Base-by-base conservation (phyloP, 2,888 invertebrate genomes). In the Xestobium rufovillosum region DNA sequence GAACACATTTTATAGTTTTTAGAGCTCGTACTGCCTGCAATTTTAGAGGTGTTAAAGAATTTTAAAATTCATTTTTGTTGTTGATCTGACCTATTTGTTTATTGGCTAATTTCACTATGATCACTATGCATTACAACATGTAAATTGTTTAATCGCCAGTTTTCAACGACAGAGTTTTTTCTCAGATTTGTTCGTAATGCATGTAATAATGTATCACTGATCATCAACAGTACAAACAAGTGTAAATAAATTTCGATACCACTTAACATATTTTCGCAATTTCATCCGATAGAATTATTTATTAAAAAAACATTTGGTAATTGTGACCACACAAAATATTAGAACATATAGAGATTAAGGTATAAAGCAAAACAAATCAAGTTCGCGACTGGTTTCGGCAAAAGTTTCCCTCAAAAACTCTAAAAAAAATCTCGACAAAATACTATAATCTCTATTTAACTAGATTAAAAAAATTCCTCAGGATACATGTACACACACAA, bases 401-500 rank as follows among this genome's bases (percentile, higher is more conserved):
- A 10, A 10, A 27, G 6, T n/a, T n/a, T n/a, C n/a, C n/a, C n/a
- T n/a, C n/a, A n/a, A n/a, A n/a, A n/a, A n/a, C n/a, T n/a, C n/a
- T n/a, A 39, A 33, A 30, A 19, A 8, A n/a, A 19, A 19, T 6
- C 23, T 19, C 14, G 19, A 14, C 14, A 47, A 44, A 40, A 48
- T 54, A 57, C 56, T 56, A 51, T 60, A 60, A 60, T 59, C 60
- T 59, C 60, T 57, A 59, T 57, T 49, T n/a, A n/a, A 47, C 49
- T 56, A 58, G 56, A 53, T 53, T 57, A 55, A 57, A 55, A 19
- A 19, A 57, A 55, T 58, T 61, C 59, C 61, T 61, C 60, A 60
- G 61, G 61, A 59, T 58, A 51, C 56, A 56, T 61, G 57, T 59
- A 58, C 57, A 49, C 52, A n/a, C n/a, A 60, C 57, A 59, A 57